A percentile compares a stretch with the other conserved stretches of the same genome.
phyloP scores from a whole-genome alignment of 2,113 vertebrate species.

The Pongo abelii region DNA sequence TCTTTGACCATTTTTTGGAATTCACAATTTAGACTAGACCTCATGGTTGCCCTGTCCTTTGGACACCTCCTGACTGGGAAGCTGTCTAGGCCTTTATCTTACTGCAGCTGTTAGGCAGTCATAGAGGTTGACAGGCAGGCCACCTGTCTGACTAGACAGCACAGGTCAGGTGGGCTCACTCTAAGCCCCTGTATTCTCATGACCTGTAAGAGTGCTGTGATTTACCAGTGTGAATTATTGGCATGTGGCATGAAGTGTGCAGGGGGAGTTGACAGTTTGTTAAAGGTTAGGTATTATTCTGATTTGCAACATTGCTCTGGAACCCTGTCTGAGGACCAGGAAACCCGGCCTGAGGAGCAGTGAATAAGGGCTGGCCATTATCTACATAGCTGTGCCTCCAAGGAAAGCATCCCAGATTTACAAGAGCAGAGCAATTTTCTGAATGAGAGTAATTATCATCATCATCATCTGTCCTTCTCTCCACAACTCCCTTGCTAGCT shows the following conservation, averaged over 20 bases:
- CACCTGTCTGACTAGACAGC: not conserved
- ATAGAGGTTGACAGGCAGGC: not conserved
- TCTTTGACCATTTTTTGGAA: not conserved
- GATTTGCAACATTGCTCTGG: not conserved
- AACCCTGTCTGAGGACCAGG: not conserved
- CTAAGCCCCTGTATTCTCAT: not conserved
- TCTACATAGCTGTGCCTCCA: not conserved
- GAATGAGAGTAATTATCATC: not conserved
- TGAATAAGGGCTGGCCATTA: not conserved
- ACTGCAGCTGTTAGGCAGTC: not conserved
- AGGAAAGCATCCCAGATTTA: not conserved
- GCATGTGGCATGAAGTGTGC: not conserved
- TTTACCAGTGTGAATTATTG: not conserved
- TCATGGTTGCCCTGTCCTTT: not conserved
- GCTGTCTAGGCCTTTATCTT: not conserved
- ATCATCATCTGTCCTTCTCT: not conserved
- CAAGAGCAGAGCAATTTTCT: not conserved
- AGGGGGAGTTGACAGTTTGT: not conserved
- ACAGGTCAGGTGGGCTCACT: not conserved
- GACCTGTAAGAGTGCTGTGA: not conserved
- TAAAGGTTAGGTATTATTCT: not conserved
- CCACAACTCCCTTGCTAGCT: not conserved
- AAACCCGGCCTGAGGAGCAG: not conserved
- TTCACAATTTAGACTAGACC: not conserved
- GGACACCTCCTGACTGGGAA: not conserved